Percentiles rank a stretch among this genome's conserved stretches.
phyloP scores from a whole-genome alignment of 2,113 vertebrate species.

The Pituophis catenifer region DNA sequence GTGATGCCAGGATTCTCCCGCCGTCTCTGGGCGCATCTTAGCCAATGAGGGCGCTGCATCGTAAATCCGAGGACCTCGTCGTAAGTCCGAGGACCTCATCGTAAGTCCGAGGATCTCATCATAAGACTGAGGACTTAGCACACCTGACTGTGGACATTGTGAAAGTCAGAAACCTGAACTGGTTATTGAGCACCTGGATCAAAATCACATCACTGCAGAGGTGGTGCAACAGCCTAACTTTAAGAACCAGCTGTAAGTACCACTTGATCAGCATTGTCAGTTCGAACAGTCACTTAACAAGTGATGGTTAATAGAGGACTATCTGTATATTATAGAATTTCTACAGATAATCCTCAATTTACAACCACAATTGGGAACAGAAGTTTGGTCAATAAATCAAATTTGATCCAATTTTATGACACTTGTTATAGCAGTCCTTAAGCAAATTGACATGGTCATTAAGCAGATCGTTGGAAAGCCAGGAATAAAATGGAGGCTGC shows the following conservation, averaged over 20 bases:
- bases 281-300: background rate
- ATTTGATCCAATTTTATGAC: background rate
- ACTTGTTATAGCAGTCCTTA: background rate
- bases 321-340: background rate
- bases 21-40: too few species aligned
- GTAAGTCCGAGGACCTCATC: too few species aligned
- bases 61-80: too few species aligned
- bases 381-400: background rate
- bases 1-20: too few species aligned
- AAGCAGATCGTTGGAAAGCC: too few species aligned
- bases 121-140: too few species aligned
- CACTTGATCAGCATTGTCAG: background rate
- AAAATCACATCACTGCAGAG: background rate
- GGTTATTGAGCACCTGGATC: background rate
- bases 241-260: background rate
- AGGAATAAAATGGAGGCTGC: too few species aligned
- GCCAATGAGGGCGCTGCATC: too few species aligned
- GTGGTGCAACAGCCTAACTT: background rate
- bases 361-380: background rate
- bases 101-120: too few species aligned
- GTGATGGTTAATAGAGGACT: background rate
- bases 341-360: background rate
- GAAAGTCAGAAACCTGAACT: background rate
- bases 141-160: background rate
- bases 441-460: background rate